Conservation (phyloP, 1,140 invertebrate genomes). For the Cotesia chilonis region DNA sequence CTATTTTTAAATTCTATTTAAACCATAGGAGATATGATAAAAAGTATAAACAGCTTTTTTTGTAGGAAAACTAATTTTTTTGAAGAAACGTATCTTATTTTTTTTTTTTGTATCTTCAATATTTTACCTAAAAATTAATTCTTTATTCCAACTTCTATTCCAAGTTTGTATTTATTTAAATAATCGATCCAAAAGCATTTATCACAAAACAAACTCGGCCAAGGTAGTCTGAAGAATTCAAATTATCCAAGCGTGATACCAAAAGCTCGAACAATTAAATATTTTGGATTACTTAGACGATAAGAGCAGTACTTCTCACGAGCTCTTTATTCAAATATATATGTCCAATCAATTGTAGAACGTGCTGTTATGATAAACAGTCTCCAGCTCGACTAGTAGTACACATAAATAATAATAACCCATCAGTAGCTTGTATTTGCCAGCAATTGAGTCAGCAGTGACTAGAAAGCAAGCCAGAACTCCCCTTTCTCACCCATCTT, state of each 20-base stretch:
- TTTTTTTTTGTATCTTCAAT: too few relatives aligned
- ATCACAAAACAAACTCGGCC: neutral
- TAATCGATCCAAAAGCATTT: too few relatives aligned
- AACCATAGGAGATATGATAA: too few relatives aligned
- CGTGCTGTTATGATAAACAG: slow-evolving; percentile 34
- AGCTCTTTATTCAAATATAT: neutral
- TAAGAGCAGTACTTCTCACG: slow-evolving; percentile 9
- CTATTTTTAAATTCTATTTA: too few relatives aligned
- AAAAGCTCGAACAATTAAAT: neutral
- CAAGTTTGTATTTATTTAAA: too few relatives aligned
- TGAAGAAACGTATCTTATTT: too few relatives aligned
- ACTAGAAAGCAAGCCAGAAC: slow-evolving; percentile 1
- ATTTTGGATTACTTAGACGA: slow-evolving; percentile 5
- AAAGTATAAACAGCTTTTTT: too few relatives aligned
- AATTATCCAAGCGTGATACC: slow-evolving; percentile 3
- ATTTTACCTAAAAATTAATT: too few relatives aligned
- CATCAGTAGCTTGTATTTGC: neutral
- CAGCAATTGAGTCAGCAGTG: slow-evolving; percentile 3
- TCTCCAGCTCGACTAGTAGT: slow-evolving; percentile 26
- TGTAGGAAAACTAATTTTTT: too few relatives aligned
- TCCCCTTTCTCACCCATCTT: slow-evolving; percentile 31
- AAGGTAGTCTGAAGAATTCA: neutral
- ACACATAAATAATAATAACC: too few relatives aligned
- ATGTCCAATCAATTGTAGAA: slow-evolving; percentile 1
- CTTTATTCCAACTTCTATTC: too few relatives aligned